Evolutionary conservation across 1,140 invertebrate genomes (phyloP).

Genomic region (Neodiprion pinetum): DNA sequence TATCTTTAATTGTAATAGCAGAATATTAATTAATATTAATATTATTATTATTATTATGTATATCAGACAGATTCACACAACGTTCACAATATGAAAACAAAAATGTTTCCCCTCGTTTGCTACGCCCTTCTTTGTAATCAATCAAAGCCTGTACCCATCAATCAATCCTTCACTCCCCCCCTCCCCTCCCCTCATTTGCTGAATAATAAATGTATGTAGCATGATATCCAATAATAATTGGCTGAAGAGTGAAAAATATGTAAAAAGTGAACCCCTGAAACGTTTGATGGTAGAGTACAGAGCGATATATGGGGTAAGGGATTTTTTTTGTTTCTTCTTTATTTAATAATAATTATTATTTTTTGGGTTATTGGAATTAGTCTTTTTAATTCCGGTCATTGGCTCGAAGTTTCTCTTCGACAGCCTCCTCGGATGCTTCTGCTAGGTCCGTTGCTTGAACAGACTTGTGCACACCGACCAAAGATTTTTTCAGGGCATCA

Average conservation of each 20-base stretch:
- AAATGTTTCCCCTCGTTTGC: slow-evolving; percentile 41
- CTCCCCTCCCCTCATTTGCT: slow-evolving; percentile 24
- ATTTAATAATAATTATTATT: slow-evolving; percentile 19
- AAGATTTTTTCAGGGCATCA: slow-evolving; percentile 93
- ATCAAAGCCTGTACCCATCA: slow-evolving; percentile 21
- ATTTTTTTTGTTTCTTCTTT: neutral
- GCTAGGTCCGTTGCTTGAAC: slow-evolving; percentile 94
- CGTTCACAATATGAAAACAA: slow-evolving; percentile 50
- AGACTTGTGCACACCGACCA: slow-evolving; percentile 96
- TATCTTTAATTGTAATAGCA: slow-evolving; percentile 40
- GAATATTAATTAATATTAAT: slow-evolving; percentile 36
- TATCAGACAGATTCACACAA: slow-evolving; percentile 57
- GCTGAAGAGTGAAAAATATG: slow-evolving; percentile 57
- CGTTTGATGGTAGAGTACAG: slow-evolving; percentile 41
- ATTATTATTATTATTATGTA: slow-evolving; percentile 56
- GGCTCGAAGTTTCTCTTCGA: slow-evolving; percentile 90
- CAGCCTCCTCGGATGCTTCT: slow-evolving; percentile 89
- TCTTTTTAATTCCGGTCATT: slow-evolving; percentile 86
- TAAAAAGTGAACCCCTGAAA: slow-evolving; percentile 57
- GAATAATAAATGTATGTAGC: slow-evolving; percentile 39
- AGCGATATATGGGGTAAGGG: slow-evolving; percentile 44
- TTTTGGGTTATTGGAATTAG: slow-evolving; percentile 32
- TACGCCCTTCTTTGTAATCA: slow-evolving; percentile 32
- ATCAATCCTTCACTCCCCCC: slow-evolving; percentile 30
- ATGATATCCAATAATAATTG: slow-evolving; percentile 41